Evolutionary conservation across 2,888 invertebrate genomes (phyloP).

Genomic region (Phalera bucephala): DNA sequence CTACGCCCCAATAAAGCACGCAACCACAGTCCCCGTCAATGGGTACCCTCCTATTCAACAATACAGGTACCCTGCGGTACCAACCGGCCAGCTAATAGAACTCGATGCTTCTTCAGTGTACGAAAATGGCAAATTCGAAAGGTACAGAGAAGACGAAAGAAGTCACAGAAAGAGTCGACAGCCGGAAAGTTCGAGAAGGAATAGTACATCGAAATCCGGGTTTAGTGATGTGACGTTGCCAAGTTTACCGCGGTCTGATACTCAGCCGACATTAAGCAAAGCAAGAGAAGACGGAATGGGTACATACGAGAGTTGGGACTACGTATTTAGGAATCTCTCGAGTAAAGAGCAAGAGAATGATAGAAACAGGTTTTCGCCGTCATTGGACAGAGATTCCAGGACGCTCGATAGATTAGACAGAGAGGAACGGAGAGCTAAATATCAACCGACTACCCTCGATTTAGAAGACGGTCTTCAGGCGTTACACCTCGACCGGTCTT

Average conservation of each 20-base stretch:
- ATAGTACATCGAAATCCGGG: conserved; percentile 66
- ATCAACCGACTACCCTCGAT: conserved; percentile 78
- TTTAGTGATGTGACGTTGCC: conserved; percentile 69
- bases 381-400: conserved; percentile 70
- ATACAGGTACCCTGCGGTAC: conserved; percentile 79
- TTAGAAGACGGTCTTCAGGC: conserved; percentile 83
- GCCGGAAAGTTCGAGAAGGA: conserved; percentile 55
- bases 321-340: conserved; percentile 90
- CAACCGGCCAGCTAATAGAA: conserved; percentile 87
- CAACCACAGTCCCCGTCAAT: conserved; percentile 70
- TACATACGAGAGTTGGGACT: conserved; percentile 90
- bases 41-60: conserved; percentile 67
- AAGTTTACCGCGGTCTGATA: conserved; percentile 73
- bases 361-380: conserved; percentile 84
- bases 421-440: conserved; percentile 68
- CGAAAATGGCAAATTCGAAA: conserved; percentile 65
- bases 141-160: conserved; percentile 52
- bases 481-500: conserved; percentile 71
- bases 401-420: conserved; percentile 71
- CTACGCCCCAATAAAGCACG: conserved; percentile 73
- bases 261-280: conserved; percentile 73
- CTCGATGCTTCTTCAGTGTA: conserved; percentile 77
- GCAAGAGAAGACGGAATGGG: conserved; percentile 86
- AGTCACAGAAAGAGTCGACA: conserved; percentile 47
- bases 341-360: conserved; percentile 87